Percentiles rank a stretch among this genome's conserved stretches.
These are phyloP conservation scores for Stramonita haemastoma DNA, from an alignment of 2,888 invertebrate species.

Conservation along the genomic window DNA sequence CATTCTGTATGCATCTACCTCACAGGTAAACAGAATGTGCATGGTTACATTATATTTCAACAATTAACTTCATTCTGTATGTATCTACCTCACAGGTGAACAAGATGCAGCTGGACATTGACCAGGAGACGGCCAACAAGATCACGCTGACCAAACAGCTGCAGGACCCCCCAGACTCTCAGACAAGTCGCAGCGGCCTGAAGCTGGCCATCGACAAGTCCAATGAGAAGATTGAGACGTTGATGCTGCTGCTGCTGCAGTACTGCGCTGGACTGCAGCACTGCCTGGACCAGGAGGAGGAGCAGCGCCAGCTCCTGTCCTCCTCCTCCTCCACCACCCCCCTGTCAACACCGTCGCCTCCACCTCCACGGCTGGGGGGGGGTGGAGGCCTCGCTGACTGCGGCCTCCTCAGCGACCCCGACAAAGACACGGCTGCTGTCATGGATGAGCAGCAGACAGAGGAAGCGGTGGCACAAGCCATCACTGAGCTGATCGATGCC, in stretches of 20 bases:
- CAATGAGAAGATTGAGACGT: constrained; percentile 91
- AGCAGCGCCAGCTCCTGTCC: constrained; percentile 48
- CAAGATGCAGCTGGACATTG: constrained; percentile 86
- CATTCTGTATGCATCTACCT: background rate
- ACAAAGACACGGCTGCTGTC: background rate
- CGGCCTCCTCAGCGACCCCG: background rate
- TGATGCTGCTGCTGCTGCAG: constrained; percentile 95
- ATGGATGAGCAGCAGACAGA: constrained; percentile 7
- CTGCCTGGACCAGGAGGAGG: constrained; percentile 82
- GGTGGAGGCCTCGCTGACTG: background rate
- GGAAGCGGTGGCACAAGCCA: constrained; percentile 22
- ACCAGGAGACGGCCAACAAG: constrained; percentile 83
- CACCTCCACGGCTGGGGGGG: background rate
- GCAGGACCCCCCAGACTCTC: constrained; percentile 37
- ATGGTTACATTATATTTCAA: background rate
- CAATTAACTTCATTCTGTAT: background rate
- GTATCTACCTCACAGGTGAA: constrained; percentile 81
- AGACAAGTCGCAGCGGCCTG: constrained; percentile 56
- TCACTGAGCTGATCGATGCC: constrained; percentile 19
- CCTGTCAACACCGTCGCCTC: background rate
- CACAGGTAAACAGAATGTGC: constrained; percentile 84
- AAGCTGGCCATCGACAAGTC: constrained; percentile 80
- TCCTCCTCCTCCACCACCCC: background rate
- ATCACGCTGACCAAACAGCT: constrained; percentile 77
- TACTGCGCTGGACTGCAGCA: constrained; percentile 95